Conservation (phyloP, 2,113 vertebrate species). For the Mastomys coucha region DNA sequence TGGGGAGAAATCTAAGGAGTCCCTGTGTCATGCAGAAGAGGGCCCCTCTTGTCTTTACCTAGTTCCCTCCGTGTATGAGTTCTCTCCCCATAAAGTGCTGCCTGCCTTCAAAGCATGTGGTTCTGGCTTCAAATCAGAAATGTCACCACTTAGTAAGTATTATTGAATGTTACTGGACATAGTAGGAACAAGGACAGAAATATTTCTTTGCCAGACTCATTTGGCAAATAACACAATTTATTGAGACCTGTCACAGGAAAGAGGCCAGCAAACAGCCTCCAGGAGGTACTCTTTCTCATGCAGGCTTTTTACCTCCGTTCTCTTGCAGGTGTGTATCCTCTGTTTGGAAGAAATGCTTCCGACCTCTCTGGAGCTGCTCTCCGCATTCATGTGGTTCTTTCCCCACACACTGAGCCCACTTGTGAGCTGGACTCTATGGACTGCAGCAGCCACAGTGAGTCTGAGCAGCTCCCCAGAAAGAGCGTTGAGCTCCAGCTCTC, state of each 20-base stretch:
- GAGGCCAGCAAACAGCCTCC: not conserved
- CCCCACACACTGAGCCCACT: constrained; percentile 39
- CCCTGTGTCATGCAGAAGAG: not conserved
- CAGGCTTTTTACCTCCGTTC: not conserved
- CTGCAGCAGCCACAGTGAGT: constrained; percentile 85
- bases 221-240: not conserved
- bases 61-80: not conserved
- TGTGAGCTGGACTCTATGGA: constrained; percentile 66
- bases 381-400: constrained; percentile 89
- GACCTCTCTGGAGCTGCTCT: constrained; percentile 94
- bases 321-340: constrained; percentile 92
- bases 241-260: not conserved
- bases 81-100: not conserved
- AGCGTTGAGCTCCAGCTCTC: constrained; percentile 52
- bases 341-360: constrained; percentile 93
- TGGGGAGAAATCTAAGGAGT: not conserved
- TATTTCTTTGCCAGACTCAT: not conserved
- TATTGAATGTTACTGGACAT: not conserved
- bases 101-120: not conserved
- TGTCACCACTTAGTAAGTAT: constrained; percentile 12
- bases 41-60: constrained; percentile 7
- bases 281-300: not conserved
- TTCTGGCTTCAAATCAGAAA: constrained; percentile 46
- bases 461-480: constrained; percentile 20
- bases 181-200: not conserved